phyloP scores from a whole-genome alignment of 30 jellyfish, hydroid and myxozoan genomes.

The Aurelia aurita complex sp. Pacific region DNA sequence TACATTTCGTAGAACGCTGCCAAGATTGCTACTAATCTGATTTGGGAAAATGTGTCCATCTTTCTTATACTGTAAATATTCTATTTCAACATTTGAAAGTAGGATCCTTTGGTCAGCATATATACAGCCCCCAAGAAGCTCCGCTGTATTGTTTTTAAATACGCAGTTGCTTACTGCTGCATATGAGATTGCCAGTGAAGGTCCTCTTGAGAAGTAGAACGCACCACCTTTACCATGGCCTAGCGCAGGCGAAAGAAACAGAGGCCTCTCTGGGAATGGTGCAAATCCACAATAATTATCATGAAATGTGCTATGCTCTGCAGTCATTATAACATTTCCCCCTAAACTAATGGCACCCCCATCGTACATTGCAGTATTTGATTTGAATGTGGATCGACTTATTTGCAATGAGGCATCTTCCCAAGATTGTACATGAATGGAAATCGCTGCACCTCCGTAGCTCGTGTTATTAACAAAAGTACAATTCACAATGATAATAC shows the following conservation, averaged over 20 bases:
- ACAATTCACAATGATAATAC: not conserved
- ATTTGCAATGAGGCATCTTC: not conserved
- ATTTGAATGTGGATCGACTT: not conserved
- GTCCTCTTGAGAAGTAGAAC: not conserved
- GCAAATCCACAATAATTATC: not conserved
- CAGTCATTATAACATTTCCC: not conserved
- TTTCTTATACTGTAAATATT: not conserved
- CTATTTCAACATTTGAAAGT: not conserved
- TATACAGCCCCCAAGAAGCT: not conserved
- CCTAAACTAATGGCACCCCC: slow-evolving; percentile 1
- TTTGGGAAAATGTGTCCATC: not conserved
- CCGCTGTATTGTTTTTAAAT: not conserved
- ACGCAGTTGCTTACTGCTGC: not conserved
- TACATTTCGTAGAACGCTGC: not conserved
- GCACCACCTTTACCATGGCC: not conserved
- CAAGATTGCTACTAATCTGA: not conserved
- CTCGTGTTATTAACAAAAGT: not conserved
- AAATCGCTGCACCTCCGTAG: not conserved
- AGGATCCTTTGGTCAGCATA: not conserved
- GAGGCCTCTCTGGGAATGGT: too few relatives aligned
- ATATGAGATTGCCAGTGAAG: not conserved
- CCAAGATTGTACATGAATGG: not conserved
- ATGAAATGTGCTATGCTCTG: not conserved
- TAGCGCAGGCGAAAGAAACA: not conserved
- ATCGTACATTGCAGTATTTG: not conserved